phyloP scores from a whole-genome alignment of 2,113 vertebrate genomes.

The Electrona antarctica region DNA sequence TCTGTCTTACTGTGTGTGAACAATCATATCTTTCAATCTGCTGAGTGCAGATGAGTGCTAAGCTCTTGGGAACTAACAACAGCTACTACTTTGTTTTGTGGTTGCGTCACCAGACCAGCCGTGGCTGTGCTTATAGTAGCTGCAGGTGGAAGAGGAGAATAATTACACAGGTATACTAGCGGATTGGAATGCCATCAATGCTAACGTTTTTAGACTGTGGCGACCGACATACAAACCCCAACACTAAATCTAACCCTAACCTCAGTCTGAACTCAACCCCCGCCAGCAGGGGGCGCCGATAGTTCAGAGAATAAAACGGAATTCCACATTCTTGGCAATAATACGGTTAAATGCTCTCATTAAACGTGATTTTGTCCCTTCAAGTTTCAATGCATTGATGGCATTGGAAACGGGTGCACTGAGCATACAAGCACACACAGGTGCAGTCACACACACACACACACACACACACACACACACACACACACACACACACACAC shows the following conservation, averaged over 20 bases:
- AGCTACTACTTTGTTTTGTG: not conserved
- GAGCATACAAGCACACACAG: not conserved
- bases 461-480: not conserved
- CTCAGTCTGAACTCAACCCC: no score
- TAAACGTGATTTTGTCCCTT: no score
- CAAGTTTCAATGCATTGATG: no score
- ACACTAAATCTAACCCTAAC: no score
- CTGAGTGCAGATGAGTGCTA: not conserved
- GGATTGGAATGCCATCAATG: not conserved
- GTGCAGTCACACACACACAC: slow-evolving; percentile 8
- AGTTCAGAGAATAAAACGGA: no score
- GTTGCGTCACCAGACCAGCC: not conserved
- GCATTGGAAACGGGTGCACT: no score
- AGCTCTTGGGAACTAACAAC: not conserved
- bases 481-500: slow-evolving; percentile 6
- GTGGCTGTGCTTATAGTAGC: not conserved
- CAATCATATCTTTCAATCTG: slow-evolving; percentile 13
- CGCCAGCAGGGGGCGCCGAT: no score
- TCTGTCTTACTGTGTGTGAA: not conserved
- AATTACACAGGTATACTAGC: not conserved
- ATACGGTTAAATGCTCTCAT: no score
- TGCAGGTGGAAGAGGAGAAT: not conserved
- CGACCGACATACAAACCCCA: no score
- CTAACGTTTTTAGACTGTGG: no score
- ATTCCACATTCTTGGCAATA: no score